phyloP scores from a whole-genome alignment of 2,797 vertebrate genomes.

The Gorsachius magnificus region DNA sequence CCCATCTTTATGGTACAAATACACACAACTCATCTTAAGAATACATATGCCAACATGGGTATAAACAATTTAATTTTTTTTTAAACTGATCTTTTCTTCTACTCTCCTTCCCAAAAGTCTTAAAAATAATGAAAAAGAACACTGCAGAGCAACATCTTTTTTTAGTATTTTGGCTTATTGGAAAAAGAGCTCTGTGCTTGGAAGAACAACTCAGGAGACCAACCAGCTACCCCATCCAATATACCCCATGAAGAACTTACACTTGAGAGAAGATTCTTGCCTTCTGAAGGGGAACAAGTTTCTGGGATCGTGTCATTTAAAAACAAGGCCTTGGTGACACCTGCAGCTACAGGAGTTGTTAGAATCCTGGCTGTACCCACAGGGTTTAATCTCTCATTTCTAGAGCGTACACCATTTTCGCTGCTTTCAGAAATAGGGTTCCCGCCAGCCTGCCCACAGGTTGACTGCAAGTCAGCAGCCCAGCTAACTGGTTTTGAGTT shows the following conservation, averaged over 20 bases:
- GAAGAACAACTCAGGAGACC: constrained; percentile 73
- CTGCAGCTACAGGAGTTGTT: neutral
- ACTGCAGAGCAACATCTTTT: neutral
- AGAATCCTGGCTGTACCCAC: neutral
- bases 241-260: neutral
- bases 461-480: neutral
- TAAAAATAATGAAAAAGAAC: neutral
- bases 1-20: neutral
- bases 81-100: neutral
- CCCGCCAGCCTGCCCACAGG: neutral
- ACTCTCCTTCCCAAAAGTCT: neutral
- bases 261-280: neutral
- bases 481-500: neutral
- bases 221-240: neutral
- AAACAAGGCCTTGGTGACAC: neutral
- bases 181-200: neutral
- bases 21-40: neutral
- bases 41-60: neutral
- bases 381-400: neutral
- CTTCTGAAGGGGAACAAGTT: neutral
- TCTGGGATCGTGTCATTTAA: neutral
- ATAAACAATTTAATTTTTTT: neutral
- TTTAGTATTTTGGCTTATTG: neutral
- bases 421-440: constrained; percentile 2
- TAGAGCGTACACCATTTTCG: neutral